Conservation (phyloP, 2,113 vertebrate species). For the Suricata suricatta region DNA sequence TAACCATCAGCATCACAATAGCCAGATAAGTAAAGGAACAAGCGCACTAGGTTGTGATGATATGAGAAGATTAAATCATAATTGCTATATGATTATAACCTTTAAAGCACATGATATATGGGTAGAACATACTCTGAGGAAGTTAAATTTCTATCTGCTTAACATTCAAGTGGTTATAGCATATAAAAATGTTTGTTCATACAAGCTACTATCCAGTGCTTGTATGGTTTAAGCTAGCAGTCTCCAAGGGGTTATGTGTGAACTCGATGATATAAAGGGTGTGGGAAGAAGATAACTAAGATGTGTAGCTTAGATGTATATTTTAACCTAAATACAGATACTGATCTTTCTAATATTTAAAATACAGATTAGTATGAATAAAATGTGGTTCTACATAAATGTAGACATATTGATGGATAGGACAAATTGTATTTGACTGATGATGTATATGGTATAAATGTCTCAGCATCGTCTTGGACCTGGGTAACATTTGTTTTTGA, state of each 20-base stretch:
- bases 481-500: constrained; percentile 39
- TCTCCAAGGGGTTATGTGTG: neutral
- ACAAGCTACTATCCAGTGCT: neutral
- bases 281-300: neutral
- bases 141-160: neutral
- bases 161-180: neutral
- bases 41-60: neutral
- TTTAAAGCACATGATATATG: neutral
- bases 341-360: neutral
- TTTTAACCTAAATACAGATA: neutral
- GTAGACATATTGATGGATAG: neutral
- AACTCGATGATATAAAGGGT: neutral
- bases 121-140: neutral
- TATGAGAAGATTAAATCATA: neutral
- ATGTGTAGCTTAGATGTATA: neutral
- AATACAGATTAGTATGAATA: neutral
- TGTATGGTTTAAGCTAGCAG: neutral
- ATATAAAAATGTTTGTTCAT: neutral
- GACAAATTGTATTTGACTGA: neutral
- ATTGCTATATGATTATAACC: neutral
- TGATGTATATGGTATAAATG: neutral
- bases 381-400: neutral
- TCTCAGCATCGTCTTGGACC: neutral
- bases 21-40: neutral
- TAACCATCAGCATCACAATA: neutral